Evolutionary conservation across 2,797 vertebrate species (phyloP).

Genomic region (Eleutherodactylus coqui): DNA sequence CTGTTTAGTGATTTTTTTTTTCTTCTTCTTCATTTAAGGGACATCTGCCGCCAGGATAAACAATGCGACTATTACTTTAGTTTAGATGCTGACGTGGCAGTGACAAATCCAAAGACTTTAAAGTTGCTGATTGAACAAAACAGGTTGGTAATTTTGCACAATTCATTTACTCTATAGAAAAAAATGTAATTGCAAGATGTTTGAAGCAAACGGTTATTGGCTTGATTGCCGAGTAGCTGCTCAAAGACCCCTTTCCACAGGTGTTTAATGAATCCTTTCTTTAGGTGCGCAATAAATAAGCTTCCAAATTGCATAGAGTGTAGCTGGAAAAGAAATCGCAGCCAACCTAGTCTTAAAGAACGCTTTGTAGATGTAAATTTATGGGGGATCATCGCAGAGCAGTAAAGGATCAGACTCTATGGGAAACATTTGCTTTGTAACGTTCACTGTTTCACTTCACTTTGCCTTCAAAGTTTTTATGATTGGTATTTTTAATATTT

Average conservation of each 20-base stretch:
- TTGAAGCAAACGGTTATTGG: neutral
- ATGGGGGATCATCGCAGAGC: neutral
- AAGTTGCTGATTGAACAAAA: constrained; percentile 96
- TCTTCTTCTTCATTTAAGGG: constrained; percentile 76
- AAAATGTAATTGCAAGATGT: neutral
- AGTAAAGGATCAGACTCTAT: neutral
- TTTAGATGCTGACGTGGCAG: constrained; percentile 92
- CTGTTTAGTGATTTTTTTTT: neutral
- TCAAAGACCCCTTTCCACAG: neutral
- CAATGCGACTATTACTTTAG: constrained; percentile 92
- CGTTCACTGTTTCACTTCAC: neutral
- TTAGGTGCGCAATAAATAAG: neutral
- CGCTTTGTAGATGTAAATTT: neutral
- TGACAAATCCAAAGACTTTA: constrained; percentile 91
- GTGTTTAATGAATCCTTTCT: neutral
- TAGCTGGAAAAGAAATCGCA: neutral
- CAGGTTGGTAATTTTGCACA: constrained; percentile 80
- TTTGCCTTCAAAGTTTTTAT: neutral
- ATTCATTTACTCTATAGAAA: neutral
- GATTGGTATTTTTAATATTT: neutral
- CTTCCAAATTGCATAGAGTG: neutral
- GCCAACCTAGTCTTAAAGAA: neutral
- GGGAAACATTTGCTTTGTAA: neutral
- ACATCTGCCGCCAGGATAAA: constrained; percentile 88
- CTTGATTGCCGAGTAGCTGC: neutral